Base-by-base conservation (phyloP, 1,140 invertebrate species). In the Hyles vespertilio region DNA sequence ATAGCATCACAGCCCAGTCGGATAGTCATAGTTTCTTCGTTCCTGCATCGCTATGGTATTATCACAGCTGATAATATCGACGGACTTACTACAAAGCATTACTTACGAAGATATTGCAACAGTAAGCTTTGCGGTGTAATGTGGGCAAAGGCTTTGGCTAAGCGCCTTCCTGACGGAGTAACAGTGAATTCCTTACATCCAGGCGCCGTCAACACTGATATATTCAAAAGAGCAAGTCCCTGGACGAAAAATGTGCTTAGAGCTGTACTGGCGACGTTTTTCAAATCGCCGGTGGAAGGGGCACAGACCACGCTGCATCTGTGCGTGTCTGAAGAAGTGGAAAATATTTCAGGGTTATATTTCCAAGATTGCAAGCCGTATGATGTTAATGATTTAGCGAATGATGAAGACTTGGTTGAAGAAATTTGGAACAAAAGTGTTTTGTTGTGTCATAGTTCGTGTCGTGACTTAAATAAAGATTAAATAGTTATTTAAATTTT, bases 61-160 rank as follows among this genome's bases (percentile, higher is more conserved):
- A 91, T 95, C 80, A 93, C 60, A 89, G 92, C 47, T 77, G 92
- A 22, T 91, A 94, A 69, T 12, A 59, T 95, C 3, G 91, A 92
- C 65, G 89, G 77, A 2, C 84, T 91, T 46, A 90, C 90, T 51
- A 75, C 72, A 2, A 92, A 92, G 46, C 86, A 81, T 53, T 71
- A 90, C 3, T 58, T 74, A 0, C 65, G 52, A 44, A 85, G 75
- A n/a, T 96, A 95, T 74, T 65, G 74, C 2, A 93, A 93, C 62
- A 94, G 92, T 62, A 95, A 95, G 87, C 71, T 95, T 5, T 93
- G 92, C 10, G 92, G 94, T 62, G 77, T 94, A 12, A 72, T 95
- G 3, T 95, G 95, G 77, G 91, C 91, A 0, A 90, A 81, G 58
- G 92, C 94, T 63, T 82, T 96, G 8, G 84, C 91, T 0, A 89